These are phyloP conservation scores for Druon quercuslanigerum DNA, from an alignment of 1,140 invertebrate genomes.

Conservation along the genomic window DNA sequence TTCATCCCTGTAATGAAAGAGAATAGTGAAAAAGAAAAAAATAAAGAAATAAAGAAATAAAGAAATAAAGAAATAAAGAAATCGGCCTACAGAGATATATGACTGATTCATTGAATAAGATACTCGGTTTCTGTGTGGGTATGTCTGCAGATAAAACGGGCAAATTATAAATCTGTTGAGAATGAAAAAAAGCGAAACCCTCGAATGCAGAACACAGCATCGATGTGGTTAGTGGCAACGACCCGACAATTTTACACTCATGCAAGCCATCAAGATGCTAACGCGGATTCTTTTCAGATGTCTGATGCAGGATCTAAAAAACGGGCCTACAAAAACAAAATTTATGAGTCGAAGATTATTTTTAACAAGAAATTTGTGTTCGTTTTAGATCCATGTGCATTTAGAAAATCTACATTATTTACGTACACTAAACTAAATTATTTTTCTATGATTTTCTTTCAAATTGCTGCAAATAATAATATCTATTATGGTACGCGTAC, in stretches of 20 bases:
- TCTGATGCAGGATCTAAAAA: neutral
- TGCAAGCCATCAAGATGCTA: conserved; percentile 27
- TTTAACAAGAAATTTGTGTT: neutral
- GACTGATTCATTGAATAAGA: conserved; percentile 20
- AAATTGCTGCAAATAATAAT: too few relatives aligned
- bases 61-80: conserved; percentile 24
- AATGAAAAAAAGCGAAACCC: conserved; percentile 18
- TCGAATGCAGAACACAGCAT: conserved; percentile 31
- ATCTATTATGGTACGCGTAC: too few relatives aligned
- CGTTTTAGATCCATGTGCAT: neutral
- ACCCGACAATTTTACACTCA: conserved; percentile 31
- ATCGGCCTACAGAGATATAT: conserved; percentile 16
- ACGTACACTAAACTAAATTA: too few relatives aligned
- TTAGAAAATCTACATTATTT: neutral
- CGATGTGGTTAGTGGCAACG: conserved; percentile 30
- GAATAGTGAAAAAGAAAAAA: neutral
- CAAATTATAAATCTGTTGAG: conserved; percentile 31
- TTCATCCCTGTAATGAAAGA: conserved; percentile 1
- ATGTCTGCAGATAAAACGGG: conserved; percentile 11
- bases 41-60: conserved; percentile 22
- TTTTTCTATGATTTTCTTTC: too few relatives aligned
- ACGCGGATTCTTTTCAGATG: conserved; percentile 26
- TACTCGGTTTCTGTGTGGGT: neutral
- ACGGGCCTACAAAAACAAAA: conserved; percentile 7
- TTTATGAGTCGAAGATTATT: conserved; percentile 15